These are phyloP conservation scores for Halocynthia aurantium DNA, from an alignment of 23 tunicate species.

Conservation along the genomic window DNA sequence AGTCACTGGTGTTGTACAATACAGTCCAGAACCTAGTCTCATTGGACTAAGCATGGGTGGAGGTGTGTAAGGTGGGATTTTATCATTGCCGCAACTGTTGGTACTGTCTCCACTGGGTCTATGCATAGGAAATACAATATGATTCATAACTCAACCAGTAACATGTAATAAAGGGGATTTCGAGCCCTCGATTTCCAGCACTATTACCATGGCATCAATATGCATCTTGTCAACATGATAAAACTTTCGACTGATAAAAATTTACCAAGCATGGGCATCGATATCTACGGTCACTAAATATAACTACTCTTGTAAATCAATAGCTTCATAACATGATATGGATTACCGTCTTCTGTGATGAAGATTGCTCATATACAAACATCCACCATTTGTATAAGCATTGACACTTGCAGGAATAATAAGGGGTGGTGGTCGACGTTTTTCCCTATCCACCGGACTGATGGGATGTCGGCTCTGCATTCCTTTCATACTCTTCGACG, in stretches of 20 bases:
- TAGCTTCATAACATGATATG: not conserved
- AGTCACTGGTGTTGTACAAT: slow-evolving; percentile 78
- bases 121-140: not conserved
- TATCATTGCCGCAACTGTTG: slow-evolving; percentile 55
- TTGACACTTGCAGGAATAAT: slow-evolving; percentile 81
- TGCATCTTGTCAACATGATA: too few species aligned
- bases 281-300: too few species aligned
- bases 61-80: slow-evolving; percentile 92
- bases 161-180: too few species aligned
- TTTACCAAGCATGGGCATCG: too few species aligned
- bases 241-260: too few species aligned
- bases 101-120: slow-evolving; percentile 90
- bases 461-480: not conserved
- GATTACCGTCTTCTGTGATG: slow-evolving; percentile 66
- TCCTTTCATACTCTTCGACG: not conserved
- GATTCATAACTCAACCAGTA: too few species aligned
- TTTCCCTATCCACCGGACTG: slow-evolving; percentile 19
- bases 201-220: too few species aligned
- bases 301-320: too few species aligned
- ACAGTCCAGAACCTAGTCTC: slow-evolving; percentile 77
- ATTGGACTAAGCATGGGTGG: slow-evolving; percentile 92
- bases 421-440: slow-evolving; percentile 82
- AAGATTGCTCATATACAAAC: slow-evolving; percentile 61
- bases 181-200: too few species aligned
- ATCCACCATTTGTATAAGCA: slow-evolving; percentile 32